Percentiles rank a stretch among this genome's conserved stretches.
Conservation (phyloP, 2,113 vertebrate species). For the Bubo blakistoni region DNA sequence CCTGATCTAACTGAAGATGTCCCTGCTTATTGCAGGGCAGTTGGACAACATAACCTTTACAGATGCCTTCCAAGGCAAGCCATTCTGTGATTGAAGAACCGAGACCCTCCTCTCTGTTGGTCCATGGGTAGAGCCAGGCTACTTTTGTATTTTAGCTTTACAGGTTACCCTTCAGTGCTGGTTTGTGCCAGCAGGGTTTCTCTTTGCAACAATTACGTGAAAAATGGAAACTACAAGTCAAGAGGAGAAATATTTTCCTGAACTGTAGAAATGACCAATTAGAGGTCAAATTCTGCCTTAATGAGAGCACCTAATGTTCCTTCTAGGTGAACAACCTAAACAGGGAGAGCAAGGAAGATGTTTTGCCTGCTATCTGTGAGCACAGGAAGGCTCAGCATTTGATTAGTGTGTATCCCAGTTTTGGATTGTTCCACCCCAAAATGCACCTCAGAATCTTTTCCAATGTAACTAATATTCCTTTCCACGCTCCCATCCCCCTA, state of each 20-base stretch:
- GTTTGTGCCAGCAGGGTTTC: neutral
- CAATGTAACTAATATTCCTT: neutral
- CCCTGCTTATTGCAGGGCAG: neutral
- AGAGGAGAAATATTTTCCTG: neutral
- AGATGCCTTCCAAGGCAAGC: neutral
- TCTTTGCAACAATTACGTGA: neutral
- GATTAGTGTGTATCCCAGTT: neutral
- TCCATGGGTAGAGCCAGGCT: neutral
- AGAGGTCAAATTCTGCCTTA: neutral
- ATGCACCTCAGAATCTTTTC: neutral
- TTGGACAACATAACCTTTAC: neutral
- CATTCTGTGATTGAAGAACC: neutral
- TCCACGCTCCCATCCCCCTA: neutral
- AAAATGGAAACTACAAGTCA: neutral
- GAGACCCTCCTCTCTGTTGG: neutral
- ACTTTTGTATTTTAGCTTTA: neutral
- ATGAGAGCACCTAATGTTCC: neutral
- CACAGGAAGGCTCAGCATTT: neutral
- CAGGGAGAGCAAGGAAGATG: accelerated
- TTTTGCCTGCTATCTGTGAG: neutral
- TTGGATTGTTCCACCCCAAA: neutral
- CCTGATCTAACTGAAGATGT: neutral
- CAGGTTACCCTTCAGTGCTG: neutral
- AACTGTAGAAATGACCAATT: neutral
- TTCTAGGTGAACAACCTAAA: neutral